Base-by-base conservation (phyloP, 1,140 invertebrate species). In the Papilio dardanus region DNA sequence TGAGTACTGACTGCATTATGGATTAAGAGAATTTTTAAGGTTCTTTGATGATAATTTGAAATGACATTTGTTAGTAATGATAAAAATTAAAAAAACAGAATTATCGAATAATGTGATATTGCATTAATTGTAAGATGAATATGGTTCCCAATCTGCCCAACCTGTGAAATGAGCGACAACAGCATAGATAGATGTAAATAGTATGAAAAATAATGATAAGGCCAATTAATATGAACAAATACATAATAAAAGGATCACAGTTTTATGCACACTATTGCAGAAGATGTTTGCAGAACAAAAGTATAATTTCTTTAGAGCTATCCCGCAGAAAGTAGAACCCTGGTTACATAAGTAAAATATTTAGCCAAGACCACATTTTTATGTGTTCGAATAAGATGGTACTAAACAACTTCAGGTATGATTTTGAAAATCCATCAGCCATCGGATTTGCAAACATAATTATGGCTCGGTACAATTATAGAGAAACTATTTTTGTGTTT, bases 401-500 rank as follows among this genome's bases (percentile, higher is more conserved):
- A 69, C 35, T 35, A 40, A 37, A 37, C n/a, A 19, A 21, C 1
- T 21, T 68, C 66, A 19, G 67, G 35, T 19, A n/a, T 67, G 46
- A 50, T 31, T 69, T 35, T 69, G 67, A 69, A 35, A 21, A 69
- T 24, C 21, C n/a, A 69, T 24, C n/a, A 35, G n/a, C 67, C 31
- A 37, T 21, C 5, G 21, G 35, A 69, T 69, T 35, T 4, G 10
- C 28, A 21, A 50, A 50, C 8, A 50, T 71, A 71, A 71, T 50
- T 71, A 33, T 33, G 46, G 46, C 42, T 54, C 10, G 16, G 24
- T 73, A 54, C 21, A 73, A 58, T 33, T 30, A 19, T 33, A 58
- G 71, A 73, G 71, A 50, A 58, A 54, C 46, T 73, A 58, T 54
- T 73, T 73, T 0, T 73, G 16, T 71, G n/a, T 73, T 74, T 76